Conservation (phyloP, 2,888 invertebrate genomes). For the Xanthorhoe spadicearia region DNA sequence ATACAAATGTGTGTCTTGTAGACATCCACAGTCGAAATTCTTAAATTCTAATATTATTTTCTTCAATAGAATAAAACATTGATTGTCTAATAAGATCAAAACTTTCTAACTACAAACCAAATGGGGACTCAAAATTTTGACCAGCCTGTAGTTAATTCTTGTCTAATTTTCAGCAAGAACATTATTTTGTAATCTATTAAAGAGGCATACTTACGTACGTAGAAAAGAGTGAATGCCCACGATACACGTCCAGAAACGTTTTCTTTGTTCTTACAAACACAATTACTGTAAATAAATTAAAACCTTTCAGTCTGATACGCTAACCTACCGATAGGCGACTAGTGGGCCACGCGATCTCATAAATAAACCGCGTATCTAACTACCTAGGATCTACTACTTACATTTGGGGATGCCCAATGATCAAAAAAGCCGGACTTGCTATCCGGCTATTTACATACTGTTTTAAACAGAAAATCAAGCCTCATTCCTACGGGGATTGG, state of each 20-base stretch:
- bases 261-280: slow-evolving; percentile 18
- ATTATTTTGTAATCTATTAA: background rate
- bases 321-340: slow-evolving; percentile 63
- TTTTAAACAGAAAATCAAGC: too few relatives aligned
- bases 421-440: background rate
- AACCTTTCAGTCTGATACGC: slow-evolving; percentile 22
- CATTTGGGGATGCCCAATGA: slow-evolving; percentile 6
- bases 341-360: slow-evolving; percentile 69
- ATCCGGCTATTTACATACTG: background rate
- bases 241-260: background rate
- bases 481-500: too few relatives aligned
- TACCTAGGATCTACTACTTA: slow-evolving; percentile 31
- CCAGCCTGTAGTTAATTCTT: too few relatives aligned
- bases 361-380: slow-evolving; percentile 57
- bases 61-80: too few relatives aligned
- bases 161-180: background rate
- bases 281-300: slow-evolving; percentile 29
- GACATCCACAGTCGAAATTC: too few relatives aligned
- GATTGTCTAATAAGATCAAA: too few relatives aligned
- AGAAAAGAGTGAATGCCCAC: background rate
- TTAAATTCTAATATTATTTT: too few relatives aligned
- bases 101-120: too few relatives aligned
- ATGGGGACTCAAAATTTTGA: too few relatives aligned
- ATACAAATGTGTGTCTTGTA: too few relatives aligned
- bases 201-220: background rate